A percentile compares a stretch with the other conserved stretches of the same genome.
phyloP scores from a whole-genome alignment of 2,797 vertebrate genomes.

The Acanthurus tractus region DNA sequence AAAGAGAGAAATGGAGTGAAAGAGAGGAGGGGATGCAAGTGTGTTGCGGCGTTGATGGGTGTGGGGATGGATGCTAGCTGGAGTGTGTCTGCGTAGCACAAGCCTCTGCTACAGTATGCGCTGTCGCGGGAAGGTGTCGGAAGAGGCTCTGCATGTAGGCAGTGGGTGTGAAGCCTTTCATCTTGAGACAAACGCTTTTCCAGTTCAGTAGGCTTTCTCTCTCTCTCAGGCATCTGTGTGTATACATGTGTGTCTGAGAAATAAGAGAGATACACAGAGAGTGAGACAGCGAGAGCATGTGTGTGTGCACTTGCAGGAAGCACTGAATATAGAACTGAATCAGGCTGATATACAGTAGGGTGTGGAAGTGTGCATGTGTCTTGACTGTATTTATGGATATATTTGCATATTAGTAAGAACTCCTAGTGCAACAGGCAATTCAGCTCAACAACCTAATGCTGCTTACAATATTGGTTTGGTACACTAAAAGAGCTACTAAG shows the following conservation, averaged over 20 bases:
- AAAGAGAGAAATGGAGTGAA: constrained; percentile 66
- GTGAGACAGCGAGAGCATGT: constrained; percentile 46
- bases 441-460: constrained; percentile 61
- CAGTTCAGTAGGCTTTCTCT: constrained; percentile 79
- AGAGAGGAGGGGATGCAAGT: constrained; percentile 77
- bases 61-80: constrained; percentile 84
- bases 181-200: constrained; percentile 87
- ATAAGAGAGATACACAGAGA: constrained; percentile 38
- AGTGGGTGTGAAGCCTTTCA: constrained; percentile 90
- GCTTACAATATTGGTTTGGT: constrained; percentile 64
- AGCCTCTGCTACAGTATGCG: constrained; percentile 82
- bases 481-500: constrained; percentile 60
- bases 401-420: constrained; percentile 60
- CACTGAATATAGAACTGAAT: constrained; percentile 50
- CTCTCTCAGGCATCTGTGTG: constrained; percentile 68
- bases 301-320: constrained; percentile 54
- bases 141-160: constrained; percentile 86
- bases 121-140: constrained; percentile 87
- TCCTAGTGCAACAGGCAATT: constrained; percentile 83
- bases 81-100: constrained; percentile 81
- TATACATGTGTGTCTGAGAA: constrained; percentile 67
- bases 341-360: constrained; percentile 57
- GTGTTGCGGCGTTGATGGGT: constrained; percentile 82
- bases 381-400: constrained; percentile 52
- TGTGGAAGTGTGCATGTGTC: constrained; percentile 66